Evolutionary conservation across 2,113 vertebrate genomes (phyloP), one percentile per base, ranked within the genome.

Genomic region (Rhinogobius similis): DNA sequence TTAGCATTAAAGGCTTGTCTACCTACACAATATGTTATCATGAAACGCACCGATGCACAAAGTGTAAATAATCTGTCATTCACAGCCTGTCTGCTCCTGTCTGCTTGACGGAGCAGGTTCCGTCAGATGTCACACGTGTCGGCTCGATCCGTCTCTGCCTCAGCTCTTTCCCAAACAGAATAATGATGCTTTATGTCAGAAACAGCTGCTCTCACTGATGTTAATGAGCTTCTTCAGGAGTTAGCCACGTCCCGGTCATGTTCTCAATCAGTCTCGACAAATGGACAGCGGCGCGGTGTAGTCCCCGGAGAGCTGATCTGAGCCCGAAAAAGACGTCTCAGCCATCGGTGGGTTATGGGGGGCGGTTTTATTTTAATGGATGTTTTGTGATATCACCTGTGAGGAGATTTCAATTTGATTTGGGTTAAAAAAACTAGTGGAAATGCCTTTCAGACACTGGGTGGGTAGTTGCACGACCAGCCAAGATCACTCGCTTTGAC

Each of bases 151-250:
- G n/a, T n/a, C 53, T 55, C 72, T 56, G 29, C 74, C 69, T 59
- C 62, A 41, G 80, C 44, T 2, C 53, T 63, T 53, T 56, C 72
- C 59, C 74, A 77, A 24, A 65, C 61, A 36, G 75, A 62, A 75
- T 36, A 70, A 48, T 82, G 76, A 82, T 84, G 68, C 84, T 82
- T 75, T 66, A 48, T 53, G 66, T 56, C 70, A 55, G n/a, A 55
- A 56, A 70, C 58, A 72, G 81, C 65, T 79, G 75, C 67, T 62
- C 81, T 83, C 77, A 46, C 46, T 65, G 53, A 27, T 56, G 67
- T 73, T 88, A 84, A 89, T 90, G 76, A 84, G 79, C 70, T 62
- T 21, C 74, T 69, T 38, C 62, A 82, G 82, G 65, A 71, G 73
- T 85, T 82, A 77, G 61, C 64, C 70, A 75, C 68, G 65, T 70